Base-by-base conservation (phyloP, 37 sponge, comb jelly and placozoan genomes). In the Oopsacas minuta region DNA sequence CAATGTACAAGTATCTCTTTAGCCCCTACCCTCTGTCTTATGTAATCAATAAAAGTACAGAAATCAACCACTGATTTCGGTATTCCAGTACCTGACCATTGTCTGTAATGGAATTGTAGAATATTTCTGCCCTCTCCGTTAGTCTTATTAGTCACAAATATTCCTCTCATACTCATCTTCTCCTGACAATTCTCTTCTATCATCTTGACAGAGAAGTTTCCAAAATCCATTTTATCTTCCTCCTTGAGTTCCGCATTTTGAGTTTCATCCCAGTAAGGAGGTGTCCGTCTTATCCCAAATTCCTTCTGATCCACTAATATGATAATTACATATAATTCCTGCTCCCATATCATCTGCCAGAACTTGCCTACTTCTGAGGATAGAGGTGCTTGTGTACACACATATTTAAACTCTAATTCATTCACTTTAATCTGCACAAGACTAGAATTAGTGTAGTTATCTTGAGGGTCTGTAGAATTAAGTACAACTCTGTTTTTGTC, bases 321-420 rank as follows among this genome's bases (percentile, higher is more conserved):
- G 3, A 61, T n/a, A 12, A 61, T 61, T 20, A 61, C 75, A 34
- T 61, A 61, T 5, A 61, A 34, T n/a, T 61, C 75, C 75, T 20
- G 75, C 30, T 61, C 75, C 75, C 75, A 61, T 25, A 61, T 34
- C 75, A 61, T 61, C 75, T 61, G 75, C 75, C 75, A 61, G 30
- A 61, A 61, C 17, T 12, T 3, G 1, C 30, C 75, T 12, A 61
- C 30, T 61, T 61, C 75, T 3, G 75, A 61, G 30, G 75, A 34
- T 3, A n/a, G 75, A 5, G 75, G 75, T 5, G 75, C 75, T n/a
- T 61, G 75, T 25, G 75, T 61, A 61, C 75, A 61, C 22, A 61
- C 30, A 34, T 61, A 61, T 34, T 61, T 61, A 34, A 61, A 61
- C 22, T 61, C 75, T 34, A 61, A 34, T 3, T 61, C 75, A n/a